phyloP scores from a whole-genome alignment of 2,113 vertebrate genomes.

The Crocuta crocuta region DNA sequence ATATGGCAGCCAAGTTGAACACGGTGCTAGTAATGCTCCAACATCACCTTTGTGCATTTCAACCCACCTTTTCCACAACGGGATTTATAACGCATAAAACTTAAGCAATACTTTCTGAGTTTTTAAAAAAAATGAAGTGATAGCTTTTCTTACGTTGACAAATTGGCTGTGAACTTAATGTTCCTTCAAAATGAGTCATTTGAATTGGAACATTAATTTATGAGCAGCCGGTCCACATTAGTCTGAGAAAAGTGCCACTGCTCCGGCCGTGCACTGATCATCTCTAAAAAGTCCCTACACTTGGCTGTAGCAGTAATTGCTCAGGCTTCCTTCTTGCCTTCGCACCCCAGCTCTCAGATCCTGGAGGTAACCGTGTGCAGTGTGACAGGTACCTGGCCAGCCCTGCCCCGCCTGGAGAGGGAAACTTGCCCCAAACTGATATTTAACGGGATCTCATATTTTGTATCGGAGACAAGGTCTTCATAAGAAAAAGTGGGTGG shows the following conservation, averaged over 20 bases:
- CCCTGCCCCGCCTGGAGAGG: not conserved
- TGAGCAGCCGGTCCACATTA: constrained; percentile 46
- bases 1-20: not conserved
- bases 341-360: not conserved
- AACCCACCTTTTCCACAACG: constrained; percentile 39
- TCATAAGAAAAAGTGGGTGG: not conserved
- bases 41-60: not conserved
- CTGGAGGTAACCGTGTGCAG: not conserved
- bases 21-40: not conserved
- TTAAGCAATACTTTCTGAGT: constrained; percentile 58
- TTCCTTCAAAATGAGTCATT: constrained; percentile 70
- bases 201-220: constrained; percentile 59
- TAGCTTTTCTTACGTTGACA: constrained; percentile 71
- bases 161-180: constrained; percentile 73
- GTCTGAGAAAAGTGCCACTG: constrained; percentile 38
- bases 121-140: constrained; percentile 49
- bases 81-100: constrained; percentile 55
- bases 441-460: not conserved
- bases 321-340: not conserved
- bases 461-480: not conserved
- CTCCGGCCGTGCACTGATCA: constrained; percentile 25
- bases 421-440: not conserved
- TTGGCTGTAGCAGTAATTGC: not conserved
- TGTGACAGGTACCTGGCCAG: not conserved
- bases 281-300: not conserved